Base-by-base conservation (phyloP, 1,140 invertebrate species). In the Tyrophagus putrescentiae region DNA sequence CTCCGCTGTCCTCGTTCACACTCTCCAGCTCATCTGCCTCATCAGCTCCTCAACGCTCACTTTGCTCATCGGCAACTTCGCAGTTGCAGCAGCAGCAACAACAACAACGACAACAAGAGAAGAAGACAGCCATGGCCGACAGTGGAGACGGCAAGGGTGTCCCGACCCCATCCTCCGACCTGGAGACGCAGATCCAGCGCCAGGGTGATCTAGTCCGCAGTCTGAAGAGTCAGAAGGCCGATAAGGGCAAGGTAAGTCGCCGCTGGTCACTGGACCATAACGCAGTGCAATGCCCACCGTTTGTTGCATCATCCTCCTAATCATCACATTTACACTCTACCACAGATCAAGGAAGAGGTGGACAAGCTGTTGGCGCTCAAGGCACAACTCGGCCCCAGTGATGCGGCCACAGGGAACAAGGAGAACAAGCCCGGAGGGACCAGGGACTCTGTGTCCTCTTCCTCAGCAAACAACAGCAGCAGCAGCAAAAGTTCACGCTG, bases 201-300 rank as follows among this genome's bases (percentile, higher is more conserved):
- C 86, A 89, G 74, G 81, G 84, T 60, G 83, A 88, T 71, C 66
- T 85, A 63, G 85, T 90, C 9, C 74, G 85, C 69, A 81, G 83
- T 73, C 73, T 89, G 60, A 90, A 90, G 75, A 74, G 80, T 63
- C 77, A 80, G 13, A 87, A 87, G 72, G 84, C 84, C 69, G 78
- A 80, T 32, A 79, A 76, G 71, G 77, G 78, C 64, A 79, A 80
- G 79, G 83, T 84, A 72, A 74, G 67, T 72, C n/a, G 18, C 31
- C 7, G n/a, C 25, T n/a, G n/a, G n/a, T n/a, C n/a, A n/a, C 9
- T 60, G n/a, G 31, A 54, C 25, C 4, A 4, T 57, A 41, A 23
- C 18, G n/a, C 11, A 42, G 25, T 42, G 25, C 6, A 42, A 21
- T 42, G 18, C 39, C 34, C 56, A 61, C 31, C 31, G 42, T 29